Evolutionary conservation across 2,888 invertebrate genomes (phyloP), one percentile per base, ranked within the genome.

Genomic region (Pyrgus malvae): DNA sequence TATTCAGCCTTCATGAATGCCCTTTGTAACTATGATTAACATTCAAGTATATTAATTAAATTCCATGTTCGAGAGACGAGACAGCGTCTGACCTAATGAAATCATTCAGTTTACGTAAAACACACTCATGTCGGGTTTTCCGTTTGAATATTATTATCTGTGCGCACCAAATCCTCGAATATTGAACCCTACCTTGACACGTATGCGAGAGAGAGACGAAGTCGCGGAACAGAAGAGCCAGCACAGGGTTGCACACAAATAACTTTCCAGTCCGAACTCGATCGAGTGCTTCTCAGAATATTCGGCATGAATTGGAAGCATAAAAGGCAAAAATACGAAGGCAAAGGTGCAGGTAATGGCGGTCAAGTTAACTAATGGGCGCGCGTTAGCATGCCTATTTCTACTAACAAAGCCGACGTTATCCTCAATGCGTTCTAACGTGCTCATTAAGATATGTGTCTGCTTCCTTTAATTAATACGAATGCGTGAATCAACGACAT

Each of bases 151-250:
- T 84, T 80, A 82, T 42, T 50, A 83, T 81, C 58, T 55, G 61
- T 74, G 74, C 70, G 80, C 68, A 79, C 78, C 68, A 78, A 81
- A 86, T 85, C 83, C 82, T 85, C 88, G 89, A 86, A 80, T 89
- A 74, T 87, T 89, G 89, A 89, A 89, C 89, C 82, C 89, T 87
- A 89, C 89, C 89, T 89, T 89, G 89, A 89, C 89, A 88, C 81
- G 89, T 70, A 85, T 88, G 88, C 77, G 79, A 68, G 83, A 83
- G 78, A 72, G 84, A 78, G 80, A 81, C 71, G 71, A 74, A 68
- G 72, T 76, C 69, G 77, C 80, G 82, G 83, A 81, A 80, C 81
- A 72, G 82, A 78, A 75, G 76, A 78, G 75, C 69, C 70, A 67
- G 71, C 75, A 76, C 84, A 84, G 85, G 82, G 83, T 80, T 88